These are phyloP conservation scores for Sinopyrophorus schimmeli DNA, from an alignment of 2,888 invertebrate species.

Conservation along the genomic window DNA sequence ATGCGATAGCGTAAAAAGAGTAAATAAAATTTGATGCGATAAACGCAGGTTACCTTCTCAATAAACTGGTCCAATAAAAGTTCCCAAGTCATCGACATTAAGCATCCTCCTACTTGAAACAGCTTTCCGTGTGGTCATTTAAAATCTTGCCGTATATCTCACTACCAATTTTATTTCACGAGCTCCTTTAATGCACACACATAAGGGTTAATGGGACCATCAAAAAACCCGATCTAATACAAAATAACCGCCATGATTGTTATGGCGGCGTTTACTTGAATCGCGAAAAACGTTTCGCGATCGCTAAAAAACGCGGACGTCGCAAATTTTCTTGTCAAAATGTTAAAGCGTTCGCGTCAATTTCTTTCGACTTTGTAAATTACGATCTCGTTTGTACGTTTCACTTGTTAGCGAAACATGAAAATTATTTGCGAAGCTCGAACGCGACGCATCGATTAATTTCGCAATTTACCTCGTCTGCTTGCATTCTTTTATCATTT, in stretches of 20 bases:
- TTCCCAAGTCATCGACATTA: slow-evolving; percentile 35
- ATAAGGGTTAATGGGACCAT: slow-evolving; percentile 31
- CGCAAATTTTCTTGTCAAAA: slow-evolving; percentile 20
- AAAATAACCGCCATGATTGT: slow-evolving; percentile 28
- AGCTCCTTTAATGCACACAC: slow-evolving; percentile 34
- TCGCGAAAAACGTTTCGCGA: slow-evolving; percentile 21
- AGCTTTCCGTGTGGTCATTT: slow-evolving; percentile 35
- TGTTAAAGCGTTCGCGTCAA: slow-evolving; percentile 13
- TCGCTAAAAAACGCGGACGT: slow-evolving; percentile 10
- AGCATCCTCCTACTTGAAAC: slow-evolving; percentile 33
- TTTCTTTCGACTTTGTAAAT: slow-evolving; percentile 8
- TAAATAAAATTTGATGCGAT: slow-evolving; percentile 35
- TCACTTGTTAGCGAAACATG: too few relatives aligned
- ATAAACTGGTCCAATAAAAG: slow-evolving; percentile 36
- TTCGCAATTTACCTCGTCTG: too few relatives aligned
- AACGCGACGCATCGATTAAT: too few relatives aligned
- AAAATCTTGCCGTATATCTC: slow-evolving; percentile 34
- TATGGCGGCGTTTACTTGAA: slow-evolving; percentile 25
- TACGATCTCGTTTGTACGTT: too few relatives aligned
- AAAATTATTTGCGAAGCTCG: too few relatives aligned
- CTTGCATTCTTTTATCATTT: too few relatives aligned
- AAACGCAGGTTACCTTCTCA: slow-evolving; percentile 34
- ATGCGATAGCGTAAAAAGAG: slow-evolving; percentile 30
- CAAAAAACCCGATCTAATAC: slow-evolving; percentile 27
- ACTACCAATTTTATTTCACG: slow-evolving; percentile 39